Base-by-base conservation (phyloP, 2,888 invertebrate genomes). In the Sphecodes monilicornis region DNA sequence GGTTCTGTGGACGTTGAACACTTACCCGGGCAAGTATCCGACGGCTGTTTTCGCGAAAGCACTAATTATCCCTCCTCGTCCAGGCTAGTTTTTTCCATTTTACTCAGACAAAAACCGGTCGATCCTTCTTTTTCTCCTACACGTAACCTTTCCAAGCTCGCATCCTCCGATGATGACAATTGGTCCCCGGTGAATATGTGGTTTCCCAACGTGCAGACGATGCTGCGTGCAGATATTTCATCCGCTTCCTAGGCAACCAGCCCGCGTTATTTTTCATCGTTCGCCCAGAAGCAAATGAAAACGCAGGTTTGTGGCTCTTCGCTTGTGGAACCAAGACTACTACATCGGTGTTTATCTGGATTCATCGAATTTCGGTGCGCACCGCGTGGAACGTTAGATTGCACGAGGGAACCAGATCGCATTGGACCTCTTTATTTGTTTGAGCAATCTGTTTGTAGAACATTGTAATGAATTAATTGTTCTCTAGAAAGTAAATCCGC, bases 41-140 rank as follows among this genome's bases (percentile, higher is more conserved):
- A 46, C n/a, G 75, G 85, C 78, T 90, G 86, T 90, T 90, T 90
- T 90, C 90, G 89, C 89, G 88, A 86, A 82, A 84, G 87, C 90
- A 86, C 90, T 90, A 90, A 90, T 90, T 89, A 90, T 89, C 84
- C 83, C 83, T 79, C 71, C 50, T 22, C 22, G 4, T 75, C 29
- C 36, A 46, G 70, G 71, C 57, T 41, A 50, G 73, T 83, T 86
- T 84, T 79, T 83, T 6, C 75, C 71, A n/a, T 81, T 86, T 80
- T 41, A 69, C 83, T 60, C 71, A 16, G 16, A 32, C 32, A 29
- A 72, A 82, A 69, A 54, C 79, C 66, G 76, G 75, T 88, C 90
- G 84, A 89, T 88, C 22, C 50, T 50, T n/a, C 22, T n/a, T 76
- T 88, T 79, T 3, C 2, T 83, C 76, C 87, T 79, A 39, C 75